These are phyloP conservation scores for Ceratosolen fusciceps DNA, from an alignment of 1,140 invertebrate genomes.

Conservation along the genomic window DNA sequence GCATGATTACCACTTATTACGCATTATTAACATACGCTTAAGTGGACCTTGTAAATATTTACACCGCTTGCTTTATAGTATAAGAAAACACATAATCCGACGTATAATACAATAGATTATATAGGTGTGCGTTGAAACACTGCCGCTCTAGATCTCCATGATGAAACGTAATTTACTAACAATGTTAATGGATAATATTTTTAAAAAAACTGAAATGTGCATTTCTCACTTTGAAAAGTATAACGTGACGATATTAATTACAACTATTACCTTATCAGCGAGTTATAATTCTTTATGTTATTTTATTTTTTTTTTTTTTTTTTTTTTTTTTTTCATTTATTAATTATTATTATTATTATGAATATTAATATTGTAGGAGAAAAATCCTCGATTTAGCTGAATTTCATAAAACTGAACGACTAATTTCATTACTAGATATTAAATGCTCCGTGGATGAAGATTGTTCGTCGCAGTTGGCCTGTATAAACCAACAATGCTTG, in stretches of 20 bases:
- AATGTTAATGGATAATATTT: constrained; percentile 7
- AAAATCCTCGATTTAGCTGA: no score
- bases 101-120: background rate
- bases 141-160: constrained; percentile 3
- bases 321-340: no score
- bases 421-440: constrained; percentile 73
- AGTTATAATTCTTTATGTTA: no score
- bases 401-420: background rate
- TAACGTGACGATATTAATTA: background rate
- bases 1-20: constrained; percentile 1
- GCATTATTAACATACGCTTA: constrained; percentile 38
- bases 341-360: no score
- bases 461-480: constrained; percentile 82
- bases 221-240: constrained; percentile 1
- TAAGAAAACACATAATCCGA: background rate
- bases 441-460: constrained; percentile 80
- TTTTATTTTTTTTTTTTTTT: no score
- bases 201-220: background rate
- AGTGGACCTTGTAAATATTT: constrained; percentile 33
- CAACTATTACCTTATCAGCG: constrained; percentile 4
- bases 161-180: constrained; percentile 23
- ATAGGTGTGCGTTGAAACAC: background rate
- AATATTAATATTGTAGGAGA: no score
- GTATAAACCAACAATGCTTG: constrained; percentile 82
- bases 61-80: constrained; percentile 15